These are phyloP conservation scores for Barnardius zonarius DNA, from an alignment of 2,113 vertebrate species.

Conservation along the genomic window DNA sequence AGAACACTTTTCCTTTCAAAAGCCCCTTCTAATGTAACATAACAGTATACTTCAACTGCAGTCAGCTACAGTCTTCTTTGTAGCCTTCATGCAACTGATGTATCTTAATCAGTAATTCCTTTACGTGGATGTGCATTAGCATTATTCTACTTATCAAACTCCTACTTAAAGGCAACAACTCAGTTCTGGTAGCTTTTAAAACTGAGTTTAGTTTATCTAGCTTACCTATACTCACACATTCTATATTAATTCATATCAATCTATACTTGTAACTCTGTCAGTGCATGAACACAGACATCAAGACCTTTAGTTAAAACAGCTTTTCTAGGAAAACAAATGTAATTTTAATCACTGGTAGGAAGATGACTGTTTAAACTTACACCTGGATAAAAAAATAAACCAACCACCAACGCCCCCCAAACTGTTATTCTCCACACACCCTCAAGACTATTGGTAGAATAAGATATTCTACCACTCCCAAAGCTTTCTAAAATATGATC, in stretches of 20 bases:
- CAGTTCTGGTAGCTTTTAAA: not conserved
- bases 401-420: not conserved
- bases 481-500: not conserved
- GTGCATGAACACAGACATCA: not conserved
- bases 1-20: not conserved
- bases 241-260: not conserved
- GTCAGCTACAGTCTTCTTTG: not conserved
- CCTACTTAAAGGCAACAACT: not conserved
- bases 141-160: not conserved
- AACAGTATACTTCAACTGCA: not conserved
- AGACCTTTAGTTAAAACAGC: not conserved
- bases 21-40: not conserved
- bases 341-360: not conserved
- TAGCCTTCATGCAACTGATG: not conserved
- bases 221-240: not conserved
- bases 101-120: not conserved
- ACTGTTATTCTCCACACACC: not conserved
- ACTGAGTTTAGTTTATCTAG: not conserved
- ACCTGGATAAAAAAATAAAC: not conserved
- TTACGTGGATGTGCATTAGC: not conserved
- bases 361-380: not conserved
- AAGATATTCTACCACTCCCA: not conserved
- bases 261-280: not conserved
- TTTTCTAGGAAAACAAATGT: not conserved
- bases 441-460: not conserved